These are phyloP conservation scores for Elegia similella DNA, from an alignment of 2,888 invertebrate species.

Conservation along the genomic window DNA sequence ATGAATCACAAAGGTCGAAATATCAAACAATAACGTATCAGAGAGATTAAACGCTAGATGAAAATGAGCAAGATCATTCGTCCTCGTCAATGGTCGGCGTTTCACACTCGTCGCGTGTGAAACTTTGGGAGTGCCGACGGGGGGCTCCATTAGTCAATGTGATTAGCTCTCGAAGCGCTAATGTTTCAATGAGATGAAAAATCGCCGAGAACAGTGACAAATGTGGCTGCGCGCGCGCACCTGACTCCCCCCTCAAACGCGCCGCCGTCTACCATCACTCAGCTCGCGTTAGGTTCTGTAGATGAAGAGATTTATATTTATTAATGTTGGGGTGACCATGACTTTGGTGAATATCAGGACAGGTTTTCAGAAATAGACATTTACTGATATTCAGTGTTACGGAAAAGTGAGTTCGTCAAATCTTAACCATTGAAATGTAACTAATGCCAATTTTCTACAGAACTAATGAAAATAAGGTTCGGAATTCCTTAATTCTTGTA, in stretches of 20 bases:
- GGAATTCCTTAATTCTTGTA: no score
- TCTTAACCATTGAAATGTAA: no score
- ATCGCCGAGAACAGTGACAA: conserved; percentile 79
- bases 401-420: no score
- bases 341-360: conserved; percentile 35
- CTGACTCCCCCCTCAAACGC: conserved; percentile 67
- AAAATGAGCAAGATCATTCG: conserved; percentile 44
- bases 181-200: conserved; percentile 81
- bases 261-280: conserved; percentile 75
- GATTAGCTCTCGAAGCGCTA: conserved; percentile 78
- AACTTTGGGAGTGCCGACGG: conserved; percentile 79
- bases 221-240: conserved; percentile 75
- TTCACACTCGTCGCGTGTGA: conserved; percentile 59
- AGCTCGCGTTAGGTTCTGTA: conserved; percentile 59
- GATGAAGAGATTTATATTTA: conserved; percentile 80
- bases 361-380: not conserved
- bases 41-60: conserved; percentile 12
- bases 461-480: no score
- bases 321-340: conserved; percentile 58
- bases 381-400: no score
- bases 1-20: conserved; percentile 1
- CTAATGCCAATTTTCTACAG: no score
- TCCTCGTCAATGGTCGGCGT: conserved; percentile 54
- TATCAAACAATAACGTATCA: conserved; percentile 39
- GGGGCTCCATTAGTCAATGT: conserved; percentile 80